Conservation (phyloP, 2,797 vertebrate genomes). For the Lutjanus campechanus region DNA sequence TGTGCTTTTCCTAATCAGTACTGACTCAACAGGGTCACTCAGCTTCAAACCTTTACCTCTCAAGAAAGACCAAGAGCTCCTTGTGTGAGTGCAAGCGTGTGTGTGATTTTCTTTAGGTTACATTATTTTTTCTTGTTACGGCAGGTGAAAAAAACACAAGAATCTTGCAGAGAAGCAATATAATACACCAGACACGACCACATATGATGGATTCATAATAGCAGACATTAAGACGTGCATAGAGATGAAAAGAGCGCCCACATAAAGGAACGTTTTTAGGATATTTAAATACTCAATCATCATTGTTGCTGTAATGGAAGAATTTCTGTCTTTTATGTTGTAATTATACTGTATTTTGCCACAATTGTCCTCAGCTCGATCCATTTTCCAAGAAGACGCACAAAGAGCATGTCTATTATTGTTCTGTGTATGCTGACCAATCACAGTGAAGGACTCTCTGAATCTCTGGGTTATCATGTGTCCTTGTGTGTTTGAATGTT, state of each 20-base stretch:
- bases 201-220: background rate
- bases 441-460: slow-evolving; percentile 12
- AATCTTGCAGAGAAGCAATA: background rate
- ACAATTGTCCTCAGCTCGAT: background rate
- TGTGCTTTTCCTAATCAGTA: slow-evolving; percentile 24
- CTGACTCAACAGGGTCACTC: background rate
- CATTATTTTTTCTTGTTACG: slow-evolving; percentile 25
- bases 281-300: background rate
- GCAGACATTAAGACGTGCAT: background rate
- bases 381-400: slow-evolving; percentile 15
- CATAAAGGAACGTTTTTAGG: background rate
- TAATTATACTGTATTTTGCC: background rate
- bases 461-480: background rate
- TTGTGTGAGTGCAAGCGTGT: background rate
- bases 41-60: slow-evolving; percentile 10
- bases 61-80: slow-evolving; percentile 12
- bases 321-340: background rate
- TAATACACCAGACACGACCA: background rate
- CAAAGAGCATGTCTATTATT: background rate
- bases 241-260: background rate
- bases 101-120: slow-evolving; percentile 21
- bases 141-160: slow-evolving; percentile 6
- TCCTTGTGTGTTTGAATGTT: background rate
- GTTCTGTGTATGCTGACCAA: slow-evolving; percentile 10
- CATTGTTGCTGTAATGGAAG: background rate